Evolutionary conservation across 2,888 invertebrate genomes (phyloP), one percentile per base, ranked within the genome.

Genomic region (Lottia gigantea): DNA sequence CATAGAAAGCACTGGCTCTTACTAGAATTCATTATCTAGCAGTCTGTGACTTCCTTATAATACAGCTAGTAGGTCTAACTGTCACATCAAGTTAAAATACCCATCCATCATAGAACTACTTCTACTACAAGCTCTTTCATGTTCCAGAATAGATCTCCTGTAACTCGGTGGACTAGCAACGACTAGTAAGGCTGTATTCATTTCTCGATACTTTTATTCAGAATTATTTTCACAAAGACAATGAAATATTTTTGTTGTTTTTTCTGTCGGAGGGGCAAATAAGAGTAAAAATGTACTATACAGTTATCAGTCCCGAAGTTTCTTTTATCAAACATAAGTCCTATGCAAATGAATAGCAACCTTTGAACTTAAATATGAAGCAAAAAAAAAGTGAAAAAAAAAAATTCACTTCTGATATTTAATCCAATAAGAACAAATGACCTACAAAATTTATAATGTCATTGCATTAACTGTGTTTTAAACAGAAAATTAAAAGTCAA

Each of bases 11-110:
- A 23, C 19, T 23, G 19, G 23, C 55, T 55, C 55, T 55, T 55
- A 55, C 71, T 71, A 69, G 66, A 74, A 74, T 74, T 74, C 74
- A 74, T 74, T 71, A 69, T 71, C 71, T 62, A 55, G 64, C 63
- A 63, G 71, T 68, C 64, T 65, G 66, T 45, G 67, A 68, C 73
- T 73, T 66, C 66, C 68, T 71, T 66, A 63, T 46, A 49, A 49
- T 63, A 26, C 19, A 64, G 25, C 64, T 63, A 67, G 66, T 69
- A 71, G 71, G 67, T 68, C 69, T 71, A 64, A 64, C 74, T 74
- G 74, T 74, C 74, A 74, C 25, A 49, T 49, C 69, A 67, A 69
- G 71, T 74, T 74, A 71, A 71, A 74, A 71, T 69, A 64, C 64
- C 71, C 74, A 74, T 74, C 70, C 71, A 71, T 74, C 74, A 65